A percentile compares a stretch with the other conserved stretches of the same genome.
Evolutionary conservation across 2,888 invertebrate species (phyloP).

Genomic region (Yponomeuta sedellus): DNA sequence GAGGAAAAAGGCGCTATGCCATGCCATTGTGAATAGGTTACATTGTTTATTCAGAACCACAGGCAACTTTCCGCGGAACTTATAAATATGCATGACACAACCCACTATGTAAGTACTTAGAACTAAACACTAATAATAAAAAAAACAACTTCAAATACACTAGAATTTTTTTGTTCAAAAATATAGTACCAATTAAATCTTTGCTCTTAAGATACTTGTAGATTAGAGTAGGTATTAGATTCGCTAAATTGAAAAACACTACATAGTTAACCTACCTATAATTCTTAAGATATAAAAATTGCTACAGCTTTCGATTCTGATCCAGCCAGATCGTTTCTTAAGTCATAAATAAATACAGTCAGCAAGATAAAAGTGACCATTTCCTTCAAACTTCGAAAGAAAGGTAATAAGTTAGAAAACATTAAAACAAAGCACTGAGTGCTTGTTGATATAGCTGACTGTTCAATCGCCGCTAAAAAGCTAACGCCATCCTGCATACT

Average conservation of each 20-base stretch:
- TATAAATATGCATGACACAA: constrained; percentile 2
- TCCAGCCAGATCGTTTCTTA: constrained; percentile 40
- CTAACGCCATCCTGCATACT: too few relatives aligned
- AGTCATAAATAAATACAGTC: constrained; percentile 22
- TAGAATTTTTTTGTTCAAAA: too few relatives aligned
- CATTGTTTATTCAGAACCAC: neutral
- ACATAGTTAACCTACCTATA: too few relatives aligned
- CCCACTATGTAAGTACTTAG: neutral
- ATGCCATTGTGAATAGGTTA: neutral
- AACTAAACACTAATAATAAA: neutral
- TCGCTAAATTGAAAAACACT: neutral
- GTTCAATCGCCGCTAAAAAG: too few relatives aligned
- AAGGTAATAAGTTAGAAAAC: too few relatives aligned
- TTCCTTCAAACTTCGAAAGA: too few relatives aligned
- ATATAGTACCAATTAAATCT: neutral
- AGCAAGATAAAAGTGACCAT: neutral
- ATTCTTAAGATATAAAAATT: neutral
- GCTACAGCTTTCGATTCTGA: constrained; percentile 15
- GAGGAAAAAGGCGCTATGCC: neutral
- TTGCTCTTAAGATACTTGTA: neutral
- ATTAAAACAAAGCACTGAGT: too few relatives aligned
- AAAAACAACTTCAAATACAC: too few relatives aligned
- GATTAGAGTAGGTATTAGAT: neutral
- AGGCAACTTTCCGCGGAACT: neutral
- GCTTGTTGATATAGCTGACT: too few relatives aligned